Percentiles rank a stretch among this genome's conserved stretches.
These are phyloP conservation scores for Molanna angustata DNA, from an alignment of 2,888 invertebrate genomes.

Conservation along the genomic window DNA sequence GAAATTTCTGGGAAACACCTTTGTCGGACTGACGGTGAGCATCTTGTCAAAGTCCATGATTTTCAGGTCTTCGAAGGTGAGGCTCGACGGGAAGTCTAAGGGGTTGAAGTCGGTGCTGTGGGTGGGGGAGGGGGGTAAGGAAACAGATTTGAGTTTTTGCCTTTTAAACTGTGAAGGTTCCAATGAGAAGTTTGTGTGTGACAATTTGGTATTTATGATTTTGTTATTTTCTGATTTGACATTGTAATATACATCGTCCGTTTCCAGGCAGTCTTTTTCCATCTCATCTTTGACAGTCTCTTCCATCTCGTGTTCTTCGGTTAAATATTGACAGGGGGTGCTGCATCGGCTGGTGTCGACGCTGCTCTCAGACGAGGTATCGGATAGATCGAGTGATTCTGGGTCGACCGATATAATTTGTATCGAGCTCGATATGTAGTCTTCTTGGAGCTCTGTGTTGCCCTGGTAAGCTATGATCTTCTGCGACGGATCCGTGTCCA, in stretches of 20 bases:
- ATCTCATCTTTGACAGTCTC: neutral
- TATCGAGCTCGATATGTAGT: slow-evolving; percentile 8
- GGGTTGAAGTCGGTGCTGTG: slow-evolving; percentile 10
- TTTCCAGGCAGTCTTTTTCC: neutral
- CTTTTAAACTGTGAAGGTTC: slow-evolving; percentile 29
- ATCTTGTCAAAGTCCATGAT: slow-evolving; percentile 22
- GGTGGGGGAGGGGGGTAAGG: slow-evolving; percentile 26
- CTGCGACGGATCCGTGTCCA: slow-evolving; percentile 16
- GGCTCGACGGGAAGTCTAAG: slow-evolving; percentile 19
- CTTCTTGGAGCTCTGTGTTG: slow-evolving; percentile 12
- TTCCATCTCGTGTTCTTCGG: neutral
- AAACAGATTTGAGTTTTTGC: slow-evolving; percentile 26
- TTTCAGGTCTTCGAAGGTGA: slow-evolving; percentile 29
- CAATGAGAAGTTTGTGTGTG: neutral
- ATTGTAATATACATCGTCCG: neutral
- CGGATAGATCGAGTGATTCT: slow-evolving; percentile 14
- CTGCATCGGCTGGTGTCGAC: slow-evolving; percentile 12
- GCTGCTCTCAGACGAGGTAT: slow-evolving; percentile 12
- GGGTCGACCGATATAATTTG: slow-evolving; percentile 28
- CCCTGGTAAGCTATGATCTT: slow-evolving; percentile 13
- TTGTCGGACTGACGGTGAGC: slow-evolving; percentile 19
- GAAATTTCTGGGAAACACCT: slow-evolving; percentile 24
- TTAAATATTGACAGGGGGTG: slow-evolving; percentile 10
- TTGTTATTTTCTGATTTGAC: neutral
- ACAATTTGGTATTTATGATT: neutral